phyloP scores from a whole-genome alignment of 2,888 invertebrate species.

The Congeria kusceri region DNA sequence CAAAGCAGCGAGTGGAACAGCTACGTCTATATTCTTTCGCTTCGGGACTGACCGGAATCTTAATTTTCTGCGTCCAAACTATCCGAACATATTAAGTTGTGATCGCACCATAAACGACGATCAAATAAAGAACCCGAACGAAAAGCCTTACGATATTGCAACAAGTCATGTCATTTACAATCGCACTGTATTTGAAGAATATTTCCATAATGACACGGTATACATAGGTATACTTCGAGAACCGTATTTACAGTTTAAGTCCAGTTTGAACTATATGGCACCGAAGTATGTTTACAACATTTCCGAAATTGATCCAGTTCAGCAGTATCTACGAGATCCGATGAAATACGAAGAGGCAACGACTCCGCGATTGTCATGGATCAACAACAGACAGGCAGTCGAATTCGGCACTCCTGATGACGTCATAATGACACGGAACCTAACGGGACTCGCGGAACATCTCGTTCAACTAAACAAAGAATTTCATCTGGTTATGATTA shows the following conservation, averaged over 20 bases:
- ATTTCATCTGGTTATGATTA: slow-evolving; percentile 72
- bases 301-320: slow-evolving; percentile 48
- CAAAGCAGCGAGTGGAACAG: slow-evolving; percentile 69
- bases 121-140: slow-evolving; percentile 54
- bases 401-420: slow-evolving; percentile 66
- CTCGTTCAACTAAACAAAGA: slow-evolving; percentile 66
- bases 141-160: slow-evolving; percentile 63
- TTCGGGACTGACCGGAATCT: slow-evolving; percentile 59
- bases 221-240: slow-evolving; percentile 70
- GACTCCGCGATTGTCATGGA: slow-evolving; percentile 51
- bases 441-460: slow-evolving; percentile 51
- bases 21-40: slow-evolving; percentile 65
- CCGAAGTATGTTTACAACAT: slow-evolving; percentile 61
- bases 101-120: slow-evolving; percentile 39
- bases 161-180: slow-evolving; percentile 70
- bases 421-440: slow-evolving; percentile 50
- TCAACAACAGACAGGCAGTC: slow-evolving; percentile 69
- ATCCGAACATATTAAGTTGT: slow-evolving; percentile 58
- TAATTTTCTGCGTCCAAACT: slow-evolving; percentile 65
- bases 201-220: slow-evolving; percentile 58
- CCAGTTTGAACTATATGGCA: slow-evolving; percentile 66
- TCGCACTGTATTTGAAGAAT: slow-evolving; percentile 49
- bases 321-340: slow-evolving; percentile 62
- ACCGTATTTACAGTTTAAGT: slow-evolving; percentile 67
- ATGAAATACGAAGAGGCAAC: slow-evolving; percentile 41